Base-by-base conservation (phyloP, 2,888 invertebrate species). In the Pimpla rufipes region DNA sequence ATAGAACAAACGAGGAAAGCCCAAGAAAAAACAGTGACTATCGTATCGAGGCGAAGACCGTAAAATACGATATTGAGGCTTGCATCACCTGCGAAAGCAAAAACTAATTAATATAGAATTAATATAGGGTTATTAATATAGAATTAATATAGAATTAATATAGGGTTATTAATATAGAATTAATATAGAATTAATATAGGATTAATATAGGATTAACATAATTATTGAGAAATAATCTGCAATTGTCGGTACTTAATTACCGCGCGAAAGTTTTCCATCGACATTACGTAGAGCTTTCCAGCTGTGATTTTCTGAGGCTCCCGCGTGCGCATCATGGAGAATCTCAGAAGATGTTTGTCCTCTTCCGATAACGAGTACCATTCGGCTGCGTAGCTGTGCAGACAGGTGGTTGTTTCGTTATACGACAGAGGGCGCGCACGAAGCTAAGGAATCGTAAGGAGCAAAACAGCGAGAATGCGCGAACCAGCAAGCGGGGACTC, bases 321-420 rank as follows among this genome's bases (percentile, higher is more conserved):
- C 8, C 68, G 13, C 0, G 62, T 75, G 7, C 80, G 80, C 42
- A 68, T 16, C 80, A 80, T 75, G 40, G 68, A 42, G 16, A 75
- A 64, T 37, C 62, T 50, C 55, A 75, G 11, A 29, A 80, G 42
- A 8, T 55, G 23, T 10, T 64, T 80, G n/a, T 62, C 23, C 10
- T 52, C 16, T 16, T 68, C 35, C 2, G 35, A 16, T 13, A 50
- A n/a, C 18, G 29, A 18, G n/a, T 42, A 35, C 35, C 16, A n/a
- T n/a, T 50, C 35, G 10, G 23, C 23, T 8, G 35, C 16, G 35
- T 16, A 29, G 1, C 29, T 35, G 2, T 3, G 16, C n/a, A n/a
- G 1, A 47, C 11, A 21, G 11, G 16, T 16, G 4, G 21, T 50
- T 5, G n/a, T 4, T 50, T 16, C 4, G 21, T 52, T 8, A 52